Conservation (phyloP, 2,888 invertebrate species). For the Mythimna pallens region DNA sequence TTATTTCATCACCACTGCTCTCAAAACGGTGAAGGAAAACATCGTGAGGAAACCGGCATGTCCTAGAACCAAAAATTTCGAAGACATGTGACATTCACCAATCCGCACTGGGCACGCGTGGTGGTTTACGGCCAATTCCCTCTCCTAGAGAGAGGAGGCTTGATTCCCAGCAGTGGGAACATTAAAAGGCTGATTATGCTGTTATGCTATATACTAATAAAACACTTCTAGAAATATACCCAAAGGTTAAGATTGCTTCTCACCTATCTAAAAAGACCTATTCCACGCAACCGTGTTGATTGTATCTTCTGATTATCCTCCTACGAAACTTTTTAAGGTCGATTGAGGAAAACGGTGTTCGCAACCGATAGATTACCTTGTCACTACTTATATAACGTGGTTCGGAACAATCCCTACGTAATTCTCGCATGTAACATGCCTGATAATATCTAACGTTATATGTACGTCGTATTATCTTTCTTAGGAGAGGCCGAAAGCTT, state of each 20-base stretch:
- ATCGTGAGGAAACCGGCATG: no score
- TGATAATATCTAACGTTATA: constrained; percentile 53
- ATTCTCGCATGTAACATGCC: constrained; percentile 51
- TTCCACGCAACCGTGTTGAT: constrained; percentile 24
- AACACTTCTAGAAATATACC: not conserved
- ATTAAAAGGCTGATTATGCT: no score
- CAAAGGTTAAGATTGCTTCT: constrained; percentile 4
- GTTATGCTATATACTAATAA: no score
- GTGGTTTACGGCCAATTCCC: no score
- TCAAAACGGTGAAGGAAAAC: no score
- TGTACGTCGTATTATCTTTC: constrained; percentile 41
- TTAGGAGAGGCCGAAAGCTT: constrained; percentile 33
- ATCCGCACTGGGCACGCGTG: no score
- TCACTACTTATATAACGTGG: constrained; percentile 53
- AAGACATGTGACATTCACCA: no score
- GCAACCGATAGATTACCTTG: constrained; percentile 59
- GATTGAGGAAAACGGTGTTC: constrained; percentile 58
- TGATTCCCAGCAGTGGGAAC: no score
- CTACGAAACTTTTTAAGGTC: constrained; percentile 42
- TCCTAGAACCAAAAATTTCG: no score
- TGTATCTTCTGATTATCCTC: constrained; percentile 43
- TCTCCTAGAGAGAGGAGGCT: no score
- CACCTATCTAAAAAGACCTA: constrained; percentile 23
- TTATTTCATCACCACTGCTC: no score
- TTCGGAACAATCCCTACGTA: constrained; percentile 43